Conservation (phyloP, 2,113 vertebrate species). For the Gallinago undulata region DNA sequence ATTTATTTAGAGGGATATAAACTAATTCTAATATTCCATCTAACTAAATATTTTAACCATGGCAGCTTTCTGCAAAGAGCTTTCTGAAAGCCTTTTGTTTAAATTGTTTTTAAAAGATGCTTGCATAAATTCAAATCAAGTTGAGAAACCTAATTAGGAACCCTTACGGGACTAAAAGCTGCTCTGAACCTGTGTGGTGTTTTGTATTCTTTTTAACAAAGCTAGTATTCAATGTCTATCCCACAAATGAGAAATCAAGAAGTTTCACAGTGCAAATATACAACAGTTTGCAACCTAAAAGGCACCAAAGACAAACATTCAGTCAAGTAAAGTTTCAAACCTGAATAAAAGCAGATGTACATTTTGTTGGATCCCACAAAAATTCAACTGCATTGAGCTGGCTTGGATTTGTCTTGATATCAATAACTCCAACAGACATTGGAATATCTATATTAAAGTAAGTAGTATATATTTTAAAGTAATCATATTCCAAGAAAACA, state of each 20-base stretch:
- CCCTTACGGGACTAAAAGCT: neutral
- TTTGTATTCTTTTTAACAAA: neutral
- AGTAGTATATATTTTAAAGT: neutral
- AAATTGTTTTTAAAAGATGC: neutral
- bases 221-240: neutral
- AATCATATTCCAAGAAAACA: neutral
- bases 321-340: slow-evolving; percentile 74
- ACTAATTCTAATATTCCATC: neutral
- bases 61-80: neutral
- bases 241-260: neutral
- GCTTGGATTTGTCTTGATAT: slow-evolving; percentile 82
- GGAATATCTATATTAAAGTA: slow-evolving; percentile 79
- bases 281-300: neutral
- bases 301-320: slow-evolving; percentile 4
- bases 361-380: slow-evolving; percentile 86
- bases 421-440: slow-evolving; percentile 86
- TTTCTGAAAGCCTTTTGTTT: neutral
- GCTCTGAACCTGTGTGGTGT: neutral
- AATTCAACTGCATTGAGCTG: slow-evolving; percentile 86
- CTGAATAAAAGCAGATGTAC: slow-evolving; percentile 87
- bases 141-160: neutral
- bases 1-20: neutral
- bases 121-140: neutral
- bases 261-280: neutral
- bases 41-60: neutral